Conservation (phyloP, 2,797 vertebrate species). For the Miichthys miiuy region DNA sequence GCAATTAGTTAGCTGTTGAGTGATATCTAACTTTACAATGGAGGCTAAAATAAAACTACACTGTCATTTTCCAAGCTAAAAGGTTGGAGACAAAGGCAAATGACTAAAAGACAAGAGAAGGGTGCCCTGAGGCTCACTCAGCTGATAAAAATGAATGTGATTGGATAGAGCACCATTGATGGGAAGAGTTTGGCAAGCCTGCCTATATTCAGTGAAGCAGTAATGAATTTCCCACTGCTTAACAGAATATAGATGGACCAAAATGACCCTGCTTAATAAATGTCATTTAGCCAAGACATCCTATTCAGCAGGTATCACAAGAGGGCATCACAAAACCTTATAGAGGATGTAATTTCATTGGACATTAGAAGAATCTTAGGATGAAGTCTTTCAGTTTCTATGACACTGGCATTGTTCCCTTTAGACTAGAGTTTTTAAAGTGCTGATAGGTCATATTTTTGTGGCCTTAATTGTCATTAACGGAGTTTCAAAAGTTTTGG, state of each 20-base stretch:
- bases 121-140: conserved; percentile 64
- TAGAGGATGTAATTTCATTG: conserved; percentile 51
- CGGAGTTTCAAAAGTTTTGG: conserved; percentile 7
- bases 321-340: conserved; percentile 48
- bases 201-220: conserved; percentile 70
- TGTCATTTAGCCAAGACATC: conserved; percentile 69
- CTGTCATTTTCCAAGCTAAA: conserved; percentile 57
- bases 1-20: conserved; percentile 23
- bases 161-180: conserved; percentile 71
- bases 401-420: neutral
- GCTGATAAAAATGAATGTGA: conserved; percentile 79
- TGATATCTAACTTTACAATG: conserved; percentile 27
- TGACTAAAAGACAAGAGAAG: conserved; percentile 51
- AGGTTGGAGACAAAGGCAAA: conserved; percentile 71
- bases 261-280: conserved; percentile 79
- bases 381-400: conserved; percentile 47
- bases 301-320: conserved; percentile 70
- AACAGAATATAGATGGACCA: conserved; percentile 76
- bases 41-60: conserved; percentile 31
- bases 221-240: conserved; percentile 72
- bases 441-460: neutral
- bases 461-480: neutral
- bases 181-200: conserved; percentile 76
- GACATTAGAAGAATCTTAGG: conserved; percentile 28
- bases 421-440: neutral